These are phyloP conservation scores for Oreohelix idahoensis DNA, from an alignment of 1,140 invertebrate species.

Conservation along the genomic window DNA sequence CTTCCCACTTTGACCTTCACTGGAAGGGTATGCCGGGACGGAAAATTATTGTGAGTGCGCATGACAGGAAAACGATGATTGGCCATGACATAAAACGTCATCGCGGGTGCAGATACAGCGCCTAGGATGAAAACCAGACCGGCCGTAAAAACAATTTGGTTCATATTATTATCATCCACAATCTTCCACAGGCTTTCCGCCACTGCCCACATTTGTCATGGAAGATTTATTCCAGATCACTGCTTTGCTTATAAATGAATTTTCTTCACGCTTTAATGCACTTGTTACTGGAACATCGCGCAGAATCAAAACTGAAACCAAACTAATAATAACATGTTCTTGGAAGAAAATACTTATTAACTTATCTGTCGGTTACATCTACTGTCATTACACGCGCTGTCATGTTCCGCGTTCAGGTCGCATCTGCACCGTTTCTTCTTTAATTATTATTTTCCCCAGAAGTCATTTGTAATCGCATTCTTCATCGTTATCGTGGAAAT, in stretches of 20 bases:
- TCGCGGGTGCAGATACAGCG: constrained; percentile 6
- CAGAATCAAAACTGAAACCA: too few species aligned
- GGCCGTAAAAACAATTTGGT: constrained; percentile 30
- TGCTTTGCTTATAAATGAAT: not conserved
- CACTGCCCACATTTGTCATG: not conserved
- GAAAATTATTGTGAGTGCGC: constrained; percentile 9
- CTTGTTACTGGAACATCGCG: too few species aligned
- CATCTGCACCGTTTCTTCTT: too few species aligned
- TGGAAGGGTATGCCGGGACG: not conserved
- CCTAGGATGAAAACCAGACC: constrained; percentile 19
- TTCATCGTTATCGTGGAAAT: too few species aligned
- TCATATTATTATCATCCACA: constrained; percentile 4
- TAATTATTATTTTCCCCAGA: too few species aligned
- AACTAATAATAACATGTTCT: too few species aligned
- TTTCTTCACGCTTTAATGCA: not conserved
- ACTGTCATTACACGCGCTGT: too few species aligned
- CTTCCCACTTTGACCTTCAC: not conserved
- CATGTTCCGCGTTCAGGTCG: too few species aligned
- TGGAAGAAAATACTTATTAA: too few species aligned
- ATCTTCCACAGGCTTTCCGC: not conserved
- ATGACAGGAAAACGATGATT: constrained; percentile 30
- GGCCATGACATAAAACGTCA: constrained; percentile 23
- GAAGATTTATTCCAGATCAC: not conserved
- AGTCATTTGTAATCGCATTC: too few species aligned
- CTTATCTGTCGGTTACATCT: too few species aligned